Conservation (phyloP, 2,888 invertebrate genomes). For the Hermaeophaga mercurialis region DNA sequence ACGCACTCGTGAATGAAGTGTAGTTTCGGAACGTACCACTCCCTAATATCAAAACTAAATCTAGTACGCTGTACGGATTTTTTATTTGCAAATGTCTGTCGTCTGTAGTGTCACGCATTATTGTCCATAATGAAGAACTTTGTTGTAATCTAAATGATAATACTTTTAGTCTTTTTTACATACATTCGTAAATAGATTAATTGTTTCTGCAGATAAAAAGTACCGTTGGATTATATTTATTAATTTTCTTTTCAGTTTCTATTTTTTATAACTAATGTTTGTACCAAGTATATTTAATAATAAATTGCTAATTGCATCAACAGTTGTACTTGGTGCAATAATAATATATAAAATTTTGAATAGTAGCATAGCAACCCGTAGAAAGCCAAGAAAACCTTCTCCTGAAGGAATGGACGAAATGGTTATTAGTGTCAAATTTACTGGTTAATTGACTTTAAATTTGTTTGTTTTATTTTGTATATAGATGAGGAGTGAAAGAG, state of each 20-base stretch:
- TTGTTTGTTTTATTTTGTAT: constrained; percentile 16
- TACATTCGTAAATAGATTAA: too few species aligned
- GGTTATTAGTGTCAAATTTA: constrained; percentile 14
- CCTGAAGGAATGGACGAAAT: constrained; percentile 18
- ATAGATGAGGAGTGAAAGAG: constrained; percentile 21
- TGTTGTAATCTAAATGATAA: too few species aligned
- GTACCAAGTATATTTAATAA: constrained; percentile 3
- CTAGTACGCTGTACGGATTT: too few species aligned
- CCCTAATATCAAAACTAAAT: too few species aligned
- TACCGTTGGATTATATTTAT: too few species aligned
- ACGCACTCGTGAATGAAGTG: too few species aligned
- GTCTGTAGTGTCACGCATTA: too few species aligned
- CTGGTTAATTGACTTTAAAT: constrained; percentile 9
- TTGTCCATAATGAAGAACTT: too few species aligned
- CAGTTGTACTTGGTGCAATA: constrained; percentile 11
- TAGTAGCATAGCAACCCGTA: neutral
- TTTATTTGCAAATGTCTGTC: too few species aligned
- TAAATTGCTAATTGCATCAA: constrained; percentile 8
- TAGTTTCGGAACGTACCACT: too few species aligned
- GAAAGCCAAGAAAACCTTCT: constrained; percentile 12
- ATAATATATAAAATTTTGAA: constrained; percentile 7
- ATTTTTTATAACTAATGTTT: constrained; percentile 8
- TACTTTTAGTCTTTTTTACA: too few species aligned
- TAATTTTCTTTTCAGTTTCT: neutral
- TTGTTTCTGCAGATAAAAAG: too few species aligned